Evolutionary conservation across 2,113 vertebrate species (phyloP).

Genomic region (Peromyscus californicus): DNA sequence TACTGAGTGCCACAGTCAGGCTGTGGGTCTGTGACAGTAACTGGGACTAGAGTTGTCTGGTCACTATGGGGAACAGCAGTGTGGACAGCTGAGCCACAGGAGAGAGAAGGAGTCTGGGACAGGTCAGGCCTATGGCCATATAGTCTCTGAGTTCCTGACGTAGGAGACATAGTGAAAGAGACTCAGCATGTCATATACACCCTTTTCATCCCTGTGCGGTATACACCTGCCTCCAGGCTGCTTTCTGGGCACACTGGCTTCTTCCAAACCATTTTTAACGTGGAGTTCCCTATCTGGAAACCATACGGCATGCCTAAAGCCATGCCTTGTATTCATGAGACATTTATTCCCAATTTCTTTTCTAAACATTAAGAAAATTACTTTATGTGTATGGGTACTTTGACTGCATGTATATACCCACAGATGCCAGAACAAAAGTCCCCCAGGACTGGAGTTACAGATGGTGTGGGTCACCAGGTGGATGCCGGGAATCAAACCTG

Average conservation of each 20-base stretch:
- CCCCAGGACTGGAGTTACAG: not conserved
- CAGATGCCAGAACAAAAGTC: not conserved
- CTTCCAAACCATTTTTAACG: not conserved
- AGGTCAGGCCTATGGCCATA: not conserved
- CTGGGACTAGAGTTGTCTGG: not conserved
- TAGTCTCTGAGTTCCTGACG: not conserved
- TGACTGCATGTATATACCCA: not conserved
- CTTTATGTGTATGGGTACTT: not conserved
- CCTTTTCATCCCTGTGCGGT: rapidly evolving
- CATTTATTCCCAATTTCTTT: not conserved
- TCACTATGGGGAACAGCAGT: not conserved
- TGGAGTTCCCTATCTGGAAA: not conserved
- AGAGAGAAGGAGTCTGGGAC: not conserved
- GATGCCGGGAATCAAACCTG: not conserved
- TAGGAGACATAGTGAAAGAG: not conserved
- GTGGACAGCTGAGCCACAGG: not conserved
- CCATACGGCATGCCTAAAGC: rapidly evolving
- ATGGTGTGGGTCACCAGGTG: not conserved
- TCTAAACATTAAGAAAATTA: not conserved
- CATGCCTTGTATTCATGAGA: not conserved
- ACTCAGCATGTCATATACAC: not conserved
- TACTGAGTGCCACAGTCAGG: not conserved
- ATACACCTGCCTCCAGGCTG: not conserved
- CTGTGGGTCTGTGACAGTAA: not conserved
- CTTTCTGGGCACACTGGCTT: not conserved